Evolutionary conservation across 2,113 vertebrate genomes (phyloP).

Genomic region (Lepisosteus osseus): DNA sequence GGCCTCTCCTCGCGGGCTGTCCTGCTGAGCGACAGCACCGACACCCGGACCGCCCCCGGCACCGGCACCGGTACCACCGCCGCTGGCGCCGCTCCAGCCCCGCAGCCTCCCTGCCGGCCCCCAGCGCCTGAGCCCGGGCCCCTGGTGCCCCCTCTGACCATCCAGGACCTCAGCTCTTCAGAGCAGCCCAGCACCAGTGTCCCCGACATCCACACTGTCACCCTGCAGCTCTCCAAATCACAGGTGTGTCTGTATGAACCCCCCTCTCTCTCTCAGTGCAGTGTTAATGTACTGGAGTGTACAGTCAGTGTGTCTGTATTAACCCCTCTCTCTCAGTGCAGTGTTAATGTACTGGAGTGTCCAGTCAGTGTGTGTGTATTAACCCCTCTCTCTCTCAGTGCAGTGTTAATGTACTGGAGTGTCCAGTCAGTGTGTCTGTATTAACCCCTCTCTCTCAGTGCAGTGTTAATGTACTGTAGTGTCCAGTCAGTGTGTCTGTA

Average conservation of each 20-base stretch:
- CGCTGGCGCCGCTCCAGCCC: conserved; percentile 38
- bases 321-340: too few species aligned
- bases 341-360: background rate
- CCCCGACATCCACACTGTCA: conserved; percentile 83
- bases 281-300: too few species aligned
- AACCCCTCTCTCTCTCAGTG: background rate
- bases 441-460: too few species aligned
- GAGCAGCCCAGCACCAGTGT: conserved; percentile 58
- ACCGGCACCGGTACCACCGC: background rate
- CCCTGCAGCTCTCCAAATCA: conserved; percentile 87
- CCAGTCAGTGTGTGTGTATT: background rate
- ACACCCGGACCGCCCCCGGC: conserved; percentile 18
- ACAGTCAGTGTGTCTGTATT: too few species aligned
- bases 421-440: too few species aligned
- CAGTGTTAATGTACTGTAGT: too few species aligned
- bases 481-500: conserved; percentile 46
- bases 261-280: background rate
- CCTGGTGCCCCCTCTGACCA: conserved; percentile 45
- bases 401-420: too few species aligned
- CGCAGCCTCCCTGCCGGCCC: conserved; percentile 39
- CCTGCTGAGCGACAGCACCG: conserved; percentile 27
- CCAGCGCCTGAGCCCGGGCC: conserved; percentile 43
- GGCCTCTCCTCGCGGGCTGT: conserved; percentile 3
- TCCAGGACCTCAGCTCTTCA: conserved; percentile 48
- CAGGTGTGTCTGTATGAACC: conserved; percentile 63